These are phyloP conservation scores for Temnothorax unifasciatus DNA, from an alignment of 2,888 invertebrate genomes.

Conservation along the genomic window DNA sequence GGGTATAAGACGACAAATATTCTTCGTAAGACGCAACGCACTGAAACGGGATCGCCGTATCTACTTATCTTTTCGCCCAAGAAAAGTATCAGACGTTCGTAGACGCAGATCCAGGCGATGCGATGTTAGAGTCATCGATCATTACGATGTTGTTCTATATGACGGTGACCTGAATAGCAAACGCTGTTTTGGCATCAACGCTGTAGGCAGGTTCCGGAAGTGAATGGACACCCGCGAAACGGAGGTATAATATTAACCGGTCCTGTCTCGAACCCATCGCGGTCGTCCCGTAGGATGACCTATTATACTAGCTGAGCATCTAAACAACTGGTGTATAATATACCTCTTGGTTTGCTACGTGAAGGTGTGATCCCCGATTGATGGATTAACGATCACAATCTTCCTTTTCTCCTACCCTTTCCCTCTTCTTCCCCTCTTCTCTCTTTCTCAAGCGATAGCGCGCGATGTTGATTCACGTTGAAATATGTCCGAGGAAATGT, in stretches of 20 bases:
- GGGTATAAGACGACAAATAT: background rate
- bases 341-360: slow-evolving; percentile 19
- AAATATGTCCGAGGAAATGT: slow-evolving; percentile 38
- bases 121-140: slow-evolving; percentile 74
- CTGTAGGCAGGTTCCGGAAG: slow-evolving; percentile 80
- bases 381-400: slow-evolving; percentile 75
- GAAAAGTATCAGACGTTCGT: slow-evolving; percentile 7
- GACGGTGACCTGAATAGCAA: slow-evolving; percentile 71
- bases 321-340: slow-evolving; percentile 37
- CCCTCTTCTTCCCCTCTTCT: background rate
- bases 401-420: slow-evolving; percentile 8
- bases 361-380: slow-evolving; percentile 63
- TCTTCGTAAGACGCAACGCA: background rate
- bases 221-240: slow-evolving; percentile 79
- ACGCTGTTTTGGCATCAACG: slow-evolving; percentile 82
- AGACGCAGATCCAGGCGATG: background rate
- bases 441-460: slow-evolving; percentile 16
- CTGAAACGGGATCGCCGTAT: slow-evolving; percentile 24
- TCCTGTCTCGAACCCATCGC: slow-evolving; percentile 57
- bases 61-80: background rate
- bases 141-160: slow-evolving; percentile 68
- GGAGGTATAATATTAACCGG: slow-evolving; percentile 74
- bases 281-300: slow-evolving; percentile 66
- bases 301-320: slow-evolving; percentile 67
- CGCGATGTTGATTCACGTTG: slow-evolving; percentile 45